Percentiles rank a stretch among this genome's conserved stretches.
phyloP scores from a whole-genome alignment of 2,797 vertebrate genomes.

The Helostoma temminkii region DNA sequence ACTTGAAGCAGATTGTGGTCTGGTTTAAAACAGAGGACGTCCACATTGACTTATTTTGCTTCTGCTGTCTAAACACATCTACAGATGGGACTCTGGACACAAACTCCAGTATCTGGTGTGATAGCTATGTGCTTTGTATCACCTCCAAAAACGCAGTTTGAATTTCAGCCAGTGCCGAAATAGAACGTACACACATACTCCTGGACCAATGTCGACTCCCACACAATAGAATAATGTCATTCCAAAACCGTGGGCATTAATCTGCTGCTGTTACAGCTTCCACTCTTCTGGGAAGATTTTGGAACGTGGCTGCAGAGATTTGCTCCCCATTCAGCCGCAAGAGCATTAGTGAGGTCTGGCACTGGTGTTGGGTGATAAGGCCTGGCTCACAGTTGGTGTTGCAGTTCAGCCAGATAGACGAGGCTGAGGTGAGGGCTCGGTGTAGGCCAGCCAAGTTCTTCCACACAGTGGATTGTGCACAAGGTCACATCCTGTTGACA shows the following conservation, averaged over 20 bases:
- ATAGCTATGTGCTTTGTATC: not conserved
- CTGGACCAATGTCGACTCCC: not conserved
- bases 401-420: conserved; percentile 23
- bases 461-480: not conserved
- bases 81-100: not conserved
- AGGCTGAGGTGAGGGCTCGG: conserved; percentile 16
- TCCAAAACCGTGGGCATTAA: conserved; percentile 13
- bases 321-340: conserved; percentile 28
- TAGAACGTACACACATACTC: not conserved
- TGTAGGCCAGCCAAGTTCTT: conserved; percentile 9
- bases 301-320: conserved; percentile 42
- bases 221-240: not conserved
- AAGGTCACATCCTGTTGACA: not conserved
- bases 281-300: conserved; percentile 27
- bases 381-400: conserved; percentile 16
- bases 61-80: not conserved
- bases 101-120: not conserved
- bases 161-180: not conserved
- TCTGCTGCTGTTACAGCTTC: conserved; percentile 9
- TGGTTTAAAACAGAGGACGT: too few species aligned
- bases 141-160: not conserved
- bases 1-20: too few species aligned
- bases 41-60: not conserved
- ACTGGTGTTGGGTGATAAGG: conserved; percentile 35
- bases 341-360: conserved; percentile 35